Conservation (phyloP, 2,797 vertebrate genomes). For the Labroides dimidiatus region DNA sequence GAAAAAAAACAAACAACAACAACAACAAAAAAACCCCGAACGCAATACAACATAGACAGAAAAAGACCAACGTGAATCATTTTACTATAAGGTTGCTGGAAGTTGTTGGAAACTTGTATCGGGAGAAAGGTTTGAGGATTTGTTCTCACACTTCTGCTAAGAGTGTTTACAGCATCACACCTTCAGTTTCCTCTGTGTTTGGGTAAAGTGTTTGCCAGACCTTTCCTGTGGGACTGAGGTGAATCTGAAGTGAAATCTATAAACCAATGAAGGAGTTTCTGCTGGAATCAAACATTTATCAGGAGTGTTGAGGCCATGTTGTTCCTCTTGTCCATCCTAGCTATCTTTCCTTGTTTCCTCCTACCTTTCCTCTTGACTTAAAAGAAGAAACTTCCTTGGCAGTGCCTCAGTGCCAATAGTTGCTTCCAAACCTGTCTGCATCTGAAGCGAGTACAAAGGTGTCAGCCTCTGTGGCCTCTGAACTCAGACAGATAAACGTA, state of each 20-base stretch:
- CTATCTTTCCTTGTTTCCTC: conserved; percentile 11
- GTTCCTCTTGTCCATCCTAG: conserved; percentile 31
- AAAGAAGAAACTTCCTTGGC: conserved; percentile 37
- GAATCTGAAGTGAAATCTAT: conserved; percentile 20
- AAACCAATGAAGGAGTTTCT: conserved; percentile 10
- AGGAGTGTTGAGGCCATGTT: neutral
- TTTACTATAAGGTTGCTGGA: too few species aligned
- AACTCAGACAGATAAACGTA: conserved; percentile 54
- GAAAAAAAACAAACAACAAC: too few species aligned
- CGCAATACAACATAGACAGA: too few species aligned
- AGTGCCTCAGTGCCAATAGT: conserved; percentile 21
- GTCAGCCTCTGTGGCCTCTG: conserved; percentile 22
- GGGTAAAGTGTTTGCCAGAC: neutral
- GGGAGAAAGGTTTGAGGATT: neutral
- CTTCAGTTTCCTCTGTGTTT: neutral
- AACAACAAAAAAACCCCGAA: too few species aligned
- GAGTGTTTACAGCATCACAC: neutral
- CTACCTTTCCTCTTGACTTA: conserved; percentile 22
- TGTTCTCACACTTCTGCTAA: neutral
- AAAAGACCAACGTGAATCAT: too few species aligned
- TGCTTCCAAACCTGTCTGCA: conserved; percentile 29
- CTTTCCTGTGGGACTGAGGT: neutral
- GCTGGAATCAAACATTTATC: conserved; percentile 26
- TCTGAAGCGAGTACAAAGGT: conserved; percentile 6
- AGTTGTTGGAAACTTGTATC: neutral